Evolutionary conservation across 1,140 invertebrate genomes (phyloP), one percentile per base, ranked within the genome.

Genomic region (Bombus haemorrhoidalis): DNA sequence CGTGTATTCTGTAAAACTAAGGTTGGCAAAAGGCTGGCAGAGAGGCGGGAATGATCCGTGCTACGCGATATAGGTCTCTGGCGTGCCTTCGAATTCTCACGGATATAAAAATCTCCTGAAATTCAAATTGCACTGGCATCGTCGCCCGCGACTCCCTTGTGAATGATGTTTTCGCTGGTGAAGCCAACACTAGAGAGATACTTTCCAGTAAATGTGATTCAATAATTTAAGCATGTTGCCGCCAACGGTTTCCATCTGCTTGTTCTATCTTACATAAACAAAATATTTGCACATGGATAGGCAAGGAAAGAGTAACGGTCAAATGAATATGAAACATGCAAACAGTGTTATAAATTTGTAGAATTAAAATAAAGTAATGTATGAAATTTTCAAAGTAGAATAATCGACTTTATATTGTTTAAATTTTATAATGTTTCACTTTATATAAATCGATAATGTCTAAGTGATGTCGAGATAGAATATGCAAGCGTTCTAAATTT

Each of bases 51-150:
- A 76, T 80, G 68, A 64, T 73, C 71, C 69, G 37, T 82, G 83
- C 69, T 85, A 87, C 72, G 86, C 64, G 88, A 83, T 64, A 83
- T 76, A 64, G 41, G 76, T 90, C 88, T 90, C 89, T 62, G 57
- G 79, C 62, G 88, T 71, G 78, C 71, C 78, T 81, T 89, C 78
- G 78, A 87, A 87, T 86, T 86, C 79, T 64, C 86, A 57, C 71
- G 80, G 80, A 90, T 90, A 89, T 87, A 90, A 86, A 90, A 90
- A 90, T 87, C 76, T 81, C 80, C 72, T 90, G 86, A 90, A 90
- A 87, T 89, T 84, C 66, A 90, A 89, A 90, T 89, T 89, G 89
- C 28, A 59, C 64, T 34, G 75, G 69, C 75, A 88, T 71, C 77
- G 59, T 68, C 72, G 73, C 64, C 57, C 72, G 64, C 72, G 41